A percentile compares a stretch with the other conserved stretches of the same genome.
These are phyloP conservation scores for Naja naja DNA, from an alignment of 2,113 vertebrate species.

Conservation along the genomic window DNA sequence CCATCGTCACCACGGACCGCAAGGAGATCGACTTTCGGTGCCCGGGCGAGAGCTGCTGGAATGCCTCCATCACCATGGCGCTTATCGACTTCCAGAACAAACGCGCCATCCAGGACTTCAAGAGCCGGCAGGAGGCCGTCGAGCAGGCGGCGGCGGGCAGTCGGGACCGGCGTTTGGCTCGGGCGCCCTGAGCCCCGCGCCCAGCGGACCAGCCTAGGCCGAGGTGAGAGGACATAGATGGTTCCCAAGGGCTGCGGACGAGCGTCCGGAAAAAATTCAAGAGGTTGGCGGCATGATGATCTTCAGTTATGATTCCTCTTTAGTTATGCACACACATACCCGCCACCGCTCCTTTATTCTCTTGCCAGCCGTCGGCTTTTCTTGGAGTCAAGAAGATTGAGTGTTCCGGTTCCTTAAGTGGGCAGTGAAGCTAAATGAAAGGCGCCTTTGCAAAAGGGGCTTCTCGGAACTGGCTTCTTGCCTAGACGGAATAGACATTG, in stretches of 20 bases:
- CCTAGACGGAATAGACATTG: not conserved
- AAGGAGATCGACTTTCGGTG: constrained; percentile 98
- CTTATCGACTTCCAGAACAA: constrained; percentile 96
- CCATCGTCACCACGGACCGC: constrained; percentile 92
- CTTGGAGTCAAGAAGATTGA: not conserved
- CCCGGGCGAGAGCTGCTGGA: constrained; percentile 89
- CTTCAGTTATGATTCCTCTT: not conserved
- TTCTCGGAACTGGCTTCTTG: not conserved
- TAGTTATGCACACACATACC: not conserved
- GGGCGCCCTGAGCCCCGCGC: constrained; percentile 70
- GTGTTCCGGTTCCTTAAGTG: not conserved
- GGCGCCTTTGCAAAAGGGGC: not conserved
- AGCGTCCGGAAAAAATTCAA: too few relatives aligned
- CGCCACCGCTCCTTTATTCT: not conserved
- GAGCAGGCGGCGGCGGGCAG: constrained; percentile 65
- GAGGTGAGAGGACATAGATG: not conserved
- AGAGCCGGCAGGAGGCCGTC: constrained; percentile 79
- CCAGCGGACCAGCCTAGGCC: not conserved
- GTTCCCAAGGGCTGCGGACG: not conserved
- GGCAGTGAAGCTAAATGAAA: not conserved
- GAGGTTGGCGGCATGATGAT: not conserved
- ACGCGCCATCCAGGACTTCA: constrained; percentile 88
- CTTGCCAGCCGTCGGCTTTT: not conserved
- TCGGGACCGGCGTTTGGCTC: constrained; percentile 75
- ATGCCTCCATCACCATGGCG: constrained; percentile 92